A percentile compares a stretch with the other conserved stretches of the same genome.
Evolutionary conservation across 2,888 invertebrate genomes (phyloP).

Genomic region (Drosophila heteroneura): DNA sequence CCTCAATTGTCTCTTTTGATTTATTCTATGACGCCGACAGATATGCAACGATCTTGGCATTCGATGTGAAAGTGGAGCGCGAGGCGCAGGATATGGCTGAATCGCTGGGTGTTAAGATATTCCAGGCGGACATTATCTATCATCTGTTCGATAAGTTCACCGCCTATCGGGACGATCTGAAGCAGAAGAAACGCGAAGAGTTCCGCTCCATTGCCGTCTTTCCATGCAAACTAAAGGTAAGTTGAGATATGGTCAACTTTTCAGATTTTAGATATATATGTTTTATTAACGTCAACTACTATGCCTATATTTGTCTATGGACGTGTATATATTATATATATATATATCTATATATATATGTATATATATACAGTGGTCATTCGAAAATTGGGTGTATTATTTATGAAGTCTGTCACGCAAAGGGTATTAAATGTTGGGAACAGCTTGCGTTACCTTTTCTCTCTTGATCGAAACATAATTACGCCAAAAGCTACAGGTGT

Average conservation of each 20-base stretch:
- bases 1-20: constrained; percentile 13
- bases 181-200: constrained; percentile 96
- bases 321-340: too few species aligned
- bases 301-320: background rate
- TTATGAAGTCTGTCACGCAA: background rate
- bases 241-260: constrained; percentile 21
- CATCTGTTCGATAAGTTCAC: constrained; percentile 99
- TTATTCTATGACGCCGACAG: constrained; percentile 85
- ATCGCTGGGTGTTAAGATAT: constrained; percentile 96
- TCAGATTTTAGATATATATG: background rate
- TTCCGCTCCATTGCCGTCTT: constrained; percentile 99
- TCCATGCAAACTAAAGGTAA: constrained; percentile 97
- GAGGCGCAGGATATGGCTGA: constrained; percentile 99
- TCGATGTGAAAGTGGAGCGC: constrained; percentile 98
- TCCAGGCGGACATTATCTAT: constrained; percentile 99
- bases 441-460: constrained; percentile 6
- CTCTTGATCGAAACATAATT: constrained; percentile 66
- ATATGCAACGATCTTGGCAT: constrained; percentile 99
- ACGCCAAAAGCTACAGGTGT: constrained; percentile 81
- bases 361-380: background rate
- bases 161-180: constrained; percentile 95
- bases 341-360: background rate
- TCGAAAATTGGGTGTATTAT: background rate
- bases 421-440: constrained; percentile 20
- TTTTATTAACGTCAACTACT: background rate